phyloP scores from a whole-genome alignment of 2,113 vertebrate species.

The Progne subis region DNA sequence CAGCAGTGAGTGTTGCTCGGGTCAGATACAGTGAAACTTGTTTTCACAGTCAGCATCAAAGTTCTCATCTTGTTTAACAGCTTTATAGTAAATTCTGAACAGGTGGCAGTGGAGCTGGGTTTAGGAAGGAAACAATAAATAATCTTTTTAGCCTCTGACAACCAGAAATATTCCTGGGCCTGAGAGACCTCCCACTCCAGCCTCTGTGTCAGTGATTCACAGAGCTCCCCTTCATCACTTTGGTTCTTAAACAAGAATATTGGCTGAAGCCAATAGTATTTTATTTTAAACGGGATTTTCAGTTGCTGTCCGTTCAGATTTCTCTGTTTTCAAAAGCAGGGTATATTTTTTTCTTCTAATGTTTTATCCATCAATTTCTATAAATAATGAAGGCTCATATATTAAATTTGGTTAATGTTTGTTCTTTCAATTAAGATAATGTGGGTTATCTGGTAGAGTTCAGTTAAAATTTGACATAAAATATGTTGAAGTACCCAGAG shows the following conservation, averaged over 20 bases:
- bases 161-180: slow-evolving; percentile 64
- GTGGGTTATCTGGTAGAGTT: not conserved
- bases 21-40: slow-evolving; percentile 58
- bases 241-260: not conserved
- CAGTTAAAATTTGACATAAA: not conserved
- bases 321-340: not conserved
- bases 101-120: slow-evolving; percentile 59
- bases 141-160: slow-evolving; percentile 70
- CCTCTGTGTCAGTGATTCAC: not conserved
- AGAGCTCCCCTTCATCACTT: not conserved
- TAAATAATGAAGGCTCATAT: not conserved
- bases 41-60: slow-evolving; percentile 53
- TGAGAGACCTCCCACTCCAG: slow-evolving; percentile 30
- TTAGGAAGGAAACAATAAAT: slow-evolving; percentile 67
- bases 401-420: not conserved
- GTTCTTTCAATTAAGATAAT: not conserved
- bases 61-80: slow-evolving; percentile 65
- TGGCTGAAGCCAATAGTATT: not conserved
- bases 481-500: not conserved
- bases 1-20: not conserved
- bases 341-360: not conserved
- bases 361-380: not conserved
- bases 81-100: slow-evolving; percentile 68
- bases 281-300: not conserved
- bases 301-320: not conserved